These are phyloP conservation scores for Chrysolina oricalcia DNA, from an alignment of 2,888 invertebrate species.

Conservation along the genomic window DNA sequence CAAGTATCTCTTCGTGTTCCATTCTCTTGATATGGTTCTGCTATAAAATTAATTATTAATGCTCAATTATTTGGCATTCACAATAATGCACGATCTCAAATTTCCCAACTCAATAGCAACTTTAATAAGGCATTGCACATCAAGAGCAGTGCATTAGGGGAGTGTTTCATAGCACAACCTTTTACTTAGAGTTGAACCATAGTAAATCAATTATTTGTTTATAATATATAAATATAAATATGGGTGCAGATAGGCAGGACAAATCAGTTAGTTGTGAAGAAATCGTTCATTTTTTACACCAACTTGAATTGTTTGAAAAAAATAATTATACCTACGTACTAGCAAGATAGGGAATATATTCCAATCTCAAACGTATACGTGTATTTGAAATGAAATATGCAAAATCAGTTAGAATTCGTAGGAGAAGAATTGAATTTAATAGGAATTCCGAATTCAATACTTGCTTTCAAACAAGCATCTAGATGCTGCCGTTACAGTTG, in stretches of 20 bases:
- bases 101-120: slow-evolving; percentile 13
- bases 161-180: slow-evolving; percentile 8
- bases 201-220: slow-evolving; percentile 8
- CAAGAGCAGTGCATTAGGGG: background rate
- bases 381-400: no score
- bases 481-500: no score
- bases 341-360: no score
- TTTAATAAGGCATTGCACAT: background rate
- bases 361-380: no score
- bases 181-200: slow-evolving; percentile 20
- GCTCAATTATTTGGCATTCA: slow-evolving; percentile 9
- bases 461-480: no score
- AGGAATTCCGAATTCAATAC: no score
- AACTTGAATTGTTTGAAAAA: background rate
- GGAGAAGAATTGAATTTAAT: no score
- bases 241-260: background rate
- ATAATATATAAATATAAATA: background rate
- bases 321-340: no score
- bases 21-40: background rate
- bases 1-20: background rate
- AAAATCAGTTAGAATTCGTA: no score
- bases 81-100: background rate
- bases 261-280: background rate
- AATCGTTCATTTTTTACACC: background rate
- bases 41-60: background rate